phyloP scores from a whole-genome alignment of 2,888 invertebrate species.

The Hartigia nigra region DNA sequence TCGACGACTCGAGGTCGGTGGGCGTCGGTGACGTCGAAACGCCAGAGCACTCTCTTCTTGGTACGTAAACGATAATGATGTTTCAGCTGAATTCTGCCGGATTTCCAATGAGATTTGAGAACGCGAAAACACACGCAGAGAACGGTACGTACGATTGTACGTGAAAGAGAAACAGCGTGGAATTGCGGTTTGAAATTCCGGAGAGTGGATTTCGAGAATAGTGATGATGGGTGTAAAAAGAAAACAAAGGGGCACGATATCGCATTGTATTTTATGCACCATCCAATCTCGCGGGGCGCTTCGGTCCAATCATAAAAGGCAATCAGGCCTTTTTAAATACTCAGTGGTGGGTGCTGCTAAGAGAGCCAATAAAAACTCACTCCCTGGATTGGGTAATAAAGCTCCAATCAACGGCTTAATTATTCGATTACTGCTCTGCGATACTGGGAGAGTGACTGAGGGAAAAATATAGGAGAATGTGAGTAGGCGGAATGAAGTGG shows the following conservation, averaged over 20 bases:
- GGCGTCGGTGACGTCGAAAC: neutral
- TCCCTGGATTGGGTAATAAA: slow-evolving; percentile 65
- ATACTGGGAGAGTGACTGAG: neutral
- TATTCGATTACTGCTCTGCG: slow-evolving; percentile 59
- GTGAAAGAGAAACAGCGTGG: neutral
- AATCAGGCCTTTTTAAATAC: slow-evolving; percentile 59
- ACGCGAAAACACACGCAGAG: neutral
- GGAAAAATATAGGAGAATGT: neutral
- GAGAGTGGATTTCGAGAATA: neutral
- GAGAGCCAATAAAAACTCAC: slow-evolving; percentile 63
- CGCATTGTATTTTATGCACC: slow-evolving; percentile 51
- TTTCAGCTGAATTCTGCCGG: neutral
- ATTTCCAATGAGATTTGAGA: neutral
- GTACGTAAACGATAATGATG: neutral
- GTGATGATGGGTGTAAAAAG: neutral
- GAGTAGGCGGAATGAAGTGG: slow-evolving; percentile 18
- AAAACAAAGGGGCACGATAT: slow-evolving; percentile 29
- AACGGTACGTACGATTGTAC: neutral
- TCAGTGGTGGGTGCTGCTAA: slow-evolving; percentile 42
- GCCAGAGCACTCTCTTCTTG: neutral
- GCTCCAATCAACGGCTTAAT: slow-evolving; percentile 66
- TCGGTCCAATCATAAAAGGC: slow-evolving; percentile 47
- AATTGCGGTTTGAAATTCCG: neutral
- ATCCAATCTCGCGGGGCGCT: slow-evolving; percentile 53
- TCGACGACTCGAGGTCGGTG: neutral